A percentile compares a stretch with the other conserved stretches of the same genome.
Conservation (phyloP, 1,140 invertebrate species). For the Psilanteris sp. region DNA sequence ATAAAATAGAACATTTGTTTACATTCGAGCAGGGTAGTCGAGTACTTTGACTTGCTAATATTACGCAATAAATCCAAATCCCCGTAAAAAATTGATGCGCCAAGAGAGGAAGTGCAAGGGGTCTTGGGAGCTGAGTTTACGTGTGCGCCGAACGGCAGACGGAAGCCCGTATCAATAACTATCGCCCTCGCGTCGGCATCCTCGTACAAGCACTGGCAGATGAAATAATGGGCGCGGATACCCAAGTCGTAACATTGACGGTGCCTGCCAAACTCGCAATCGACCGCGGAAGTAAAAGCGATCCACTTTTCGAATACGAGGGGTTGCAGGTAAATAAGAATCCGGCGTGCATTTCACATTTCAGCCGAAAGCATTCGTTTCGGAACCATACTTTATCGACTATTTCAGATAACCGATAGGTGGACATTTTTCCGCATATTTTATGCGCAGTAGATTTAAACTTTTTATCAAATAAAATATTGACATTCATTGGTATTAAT, state of each 20-base stretch:
- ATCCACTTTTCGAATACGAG: slow-evolving; percentile 45
- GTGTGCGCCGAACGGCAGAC: slow-evolving; percentile 74
- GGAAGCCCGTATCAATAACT: slow-evolving; percentile 77
- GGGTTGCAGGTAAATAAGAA: slow-evolving; percentile 23
- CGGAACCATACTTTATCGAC: background rate
- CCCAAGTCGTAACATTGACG: slow-evolving; percentile 72
- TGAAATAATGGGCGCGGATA: slow-evolving; percentile 74
- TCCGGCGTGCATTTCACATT: slow-evolving; percentile 8
- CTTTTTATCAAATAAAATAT: too few species aligned
- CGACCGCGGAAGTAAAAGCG: slow-evolving; percentile 68
- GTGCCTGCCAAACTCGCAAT: slow-evolving; percentile 70
- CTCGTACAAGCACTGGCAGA: slow-evolving; percentile 38
- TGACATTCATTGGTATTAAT: too few species aligned
- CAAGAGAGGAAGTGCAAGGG: slow-evolving; percentile 71
- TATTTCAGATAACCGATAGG: background rate
- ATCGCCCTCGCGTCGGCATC: slow-evolving; percentile 65
- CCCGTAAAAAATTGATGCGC: slow-evolving; percentile 77
- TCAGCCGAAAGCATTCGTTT: slow-evolving; percentile 5
- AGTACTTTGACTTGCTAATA: slow-evolving; percentile 65
- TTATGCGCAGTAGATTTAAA: background rate
- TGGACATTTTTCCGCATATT: background rate
- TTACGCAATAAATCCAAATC: slow-evolving; percentile 71
- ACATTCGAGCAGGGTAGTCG: slow-evolving; percentile 1
- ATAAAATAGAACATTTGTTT: slow-evolving; percentile 48
- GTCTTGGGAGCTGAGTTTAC: slow-evolving; percentile 52